Percentiles rank a stretch among this genome's conserved stretches.
These are phyloP conservation scores for Halictus rubicundus DNA, from an alignment of 1,140 invertebrate species.

Conservation along the genomic window DNA sequence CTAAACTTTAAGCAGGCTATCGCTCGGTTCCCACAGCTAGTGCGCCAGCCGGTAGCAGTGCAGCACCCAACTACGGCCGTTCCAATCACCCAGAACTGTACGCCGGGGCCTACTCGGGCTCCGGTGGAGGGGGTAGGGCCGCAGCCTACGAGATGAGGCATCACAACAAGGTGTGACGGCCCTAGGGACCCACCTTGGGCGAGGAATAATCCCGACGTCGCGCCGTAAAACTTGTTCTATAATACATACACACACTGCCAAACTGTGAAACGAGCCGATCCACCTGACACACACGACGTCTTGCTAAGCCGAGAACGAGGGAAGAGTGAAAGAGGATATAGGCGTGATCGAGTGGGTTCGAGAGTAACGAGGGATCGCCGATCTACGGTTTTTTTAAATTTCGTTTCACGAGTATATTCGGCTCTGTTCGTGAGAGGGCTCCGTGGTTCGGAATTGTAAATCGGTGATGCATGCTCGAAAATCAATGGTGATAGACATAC, in stretches of 20 bases:
- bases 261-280: conserved; percentile 58
- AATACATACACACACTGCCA: conserved; percentile 41
- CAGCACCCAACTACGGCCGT: conserved; percentile 81
- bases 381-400: conserved; percentile 40
- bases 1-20: conserved; percentile 80
- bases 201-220: conserved; percentile 43
- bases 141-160: conserved; percentile 81
- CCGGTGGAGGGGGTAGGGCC: conserved; percentile 80
- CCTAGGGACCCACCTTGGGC: conserved; percentile 57
- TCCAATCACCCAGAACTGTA: conserved; percentile 83
- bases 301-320: conserved; percentile 37
- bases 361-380: conserved; percentile 41
- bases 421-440: background rate
- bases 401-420: conserved; percentile 18
- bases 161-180: conserved; percentile 82
- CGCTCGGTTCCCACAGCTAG: conserved; percentile 83
- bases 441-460: conserved; percentile 33
- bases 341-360: conserved; percentile 24
- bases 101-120: conserved; percentile 84
- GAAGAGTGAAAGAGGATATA: conserved; percentile 3
- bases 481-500: conserved; percentile 25
- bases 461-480: conserved; percentile 21
- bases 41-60: conserved; percentile 83
- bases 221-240: conserved; percentile 49
- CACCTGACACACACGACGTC: conserved; percentile 39